A percentile compares a stretch with the other conserved stretches of the same genome.
phyloP scores from a whole-genome alignment of 2,888 invertebrate genomes.

The Tetragonisca angustula region DNA sequence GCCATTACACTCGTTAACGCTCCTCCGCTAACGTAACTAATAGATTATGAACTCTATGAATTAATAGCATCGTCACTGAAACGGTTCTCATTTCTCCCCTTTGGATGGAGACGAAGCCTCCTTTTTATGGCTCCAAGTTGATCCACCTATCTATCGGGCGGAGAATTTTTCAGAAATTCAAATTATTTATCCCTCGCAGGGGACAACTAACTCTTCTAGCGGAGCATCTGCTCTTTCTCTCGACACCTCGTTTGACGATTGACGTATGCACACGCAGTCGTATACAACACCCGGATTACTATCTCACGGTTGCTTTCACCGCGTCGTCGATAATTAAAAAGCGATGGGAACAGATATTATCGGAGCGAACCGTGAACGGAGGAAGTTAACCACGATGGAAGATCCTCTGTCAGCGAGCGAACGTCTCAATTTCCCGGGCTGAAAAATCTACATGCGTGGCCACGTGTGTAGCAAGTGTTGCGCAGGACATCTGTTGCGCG shows the following conservation, averaged over 20 bases:
- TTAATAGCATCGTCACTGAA: slow-evolving; percentile 79
- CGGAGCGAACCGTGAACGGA: neutral
- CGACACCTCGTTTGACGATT: neutral
- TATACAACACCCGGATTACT: neutral
- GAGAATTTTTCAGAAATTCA: too few species aligned
- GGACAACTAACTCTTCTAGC: neutral
- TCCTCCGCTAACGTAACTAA: slow-evolving; percentile 80
- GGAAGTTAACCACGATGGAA: neutral
- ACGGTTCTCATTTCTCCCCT: slow-evolving; percentile 70
- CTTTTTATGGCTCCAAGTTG: too few species aligned
- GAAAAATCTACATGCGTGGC: slow-evolving; percentile 22
- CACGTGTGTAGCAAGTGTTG: neutral
- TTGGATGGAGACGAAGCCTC: neutral
- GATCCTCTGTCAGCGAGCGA: slow-evolving; percentile 17
- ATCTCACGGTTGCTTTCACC: neutral
- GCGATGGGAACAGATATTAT: neutral
- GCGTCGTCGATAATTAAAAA: neutral
- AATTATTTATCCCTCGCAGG: too few species aligned
- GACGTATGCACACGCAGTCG: neutral
- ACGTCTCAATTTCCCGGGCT: slow-evolving; percentile 19
- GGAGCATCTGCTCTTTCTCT: neutral
- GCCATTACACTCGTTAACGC: slow-evolving; percentile 82
- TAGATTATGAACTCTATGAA: slow-evolving; percentile 83
- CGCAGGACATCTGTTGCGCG: slow-evolving; percentile 29
- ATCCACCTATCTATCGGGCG: too few species aligned